These are phyloP conservation scores for Urechis unicinctus DNA, from an alignment of 2,888 invertebrate species.

Conservation along the genomic window DNA sequence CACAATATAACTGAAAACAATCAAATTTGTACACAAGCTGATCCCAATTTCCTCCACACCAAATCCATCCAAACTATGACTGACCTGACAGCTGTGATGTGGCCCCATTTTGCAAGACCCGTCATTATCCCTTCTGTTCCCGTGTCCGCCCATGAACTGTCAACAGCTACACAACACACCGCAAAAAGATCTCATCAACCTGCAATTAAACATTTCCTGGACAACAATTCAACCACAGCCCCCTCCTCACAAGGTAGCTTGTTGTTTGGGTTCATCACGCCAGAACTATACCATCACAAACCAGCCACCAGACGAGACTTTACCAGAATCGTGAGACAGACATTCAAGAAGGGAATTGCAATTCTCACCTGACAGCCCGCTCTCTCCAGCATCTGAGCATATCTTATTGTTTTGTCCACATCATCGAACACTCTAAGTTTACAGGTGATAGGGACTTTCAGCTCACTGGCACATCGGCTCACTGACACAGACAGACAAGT, in stretches of 20 bases:
- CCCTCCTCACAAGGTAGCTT: too few species aligned
- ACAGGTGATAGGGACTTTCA: conserved; percentile 83
- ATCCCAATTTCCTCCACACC: too few species aligned
- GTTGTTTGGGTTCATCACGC: too few species aligned
- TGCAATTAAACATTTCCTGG: too few species aligned
- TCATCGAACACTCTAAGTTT: conserved; percentile 89
- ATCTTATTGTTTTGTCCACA: conserved; percentile 76
- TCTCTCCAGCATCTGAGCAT: conserved; percentile 89
- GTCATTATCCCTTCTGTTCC: conserved; percentile 93
- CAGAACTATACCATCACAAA: too few species aligned
- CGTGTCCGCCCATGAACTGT: conserved; percentile 94
- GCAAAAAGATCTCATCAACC: not conserved
- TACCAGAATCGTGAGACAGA: too few species aligned
- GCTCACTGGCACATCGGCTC: conserved; percentile 35
- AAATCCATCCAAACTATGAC: conserved; percentile 56
- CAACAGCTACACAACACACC: conserved; percentile 59
- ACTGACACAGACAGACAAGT: conserved; percentile 32
- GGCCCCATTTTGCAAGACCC: conserved; percentile 88
- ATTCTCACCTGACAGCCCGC: conserved; percentile 67
- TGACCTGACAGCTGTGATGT: conserved; percentile 77
- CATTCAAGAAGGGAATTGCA: too few species aligned
- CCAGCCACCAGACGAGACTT: too few species aligned
- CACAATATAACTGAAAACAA: too few species aligned
- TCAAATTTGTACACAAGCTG: too few species aligned
- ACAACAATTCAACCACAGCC: too few species aligned